phyloP scores from a whole-genome alignment of 2,888 invertebrate species.

The Cepaea hortensis region DNA sequence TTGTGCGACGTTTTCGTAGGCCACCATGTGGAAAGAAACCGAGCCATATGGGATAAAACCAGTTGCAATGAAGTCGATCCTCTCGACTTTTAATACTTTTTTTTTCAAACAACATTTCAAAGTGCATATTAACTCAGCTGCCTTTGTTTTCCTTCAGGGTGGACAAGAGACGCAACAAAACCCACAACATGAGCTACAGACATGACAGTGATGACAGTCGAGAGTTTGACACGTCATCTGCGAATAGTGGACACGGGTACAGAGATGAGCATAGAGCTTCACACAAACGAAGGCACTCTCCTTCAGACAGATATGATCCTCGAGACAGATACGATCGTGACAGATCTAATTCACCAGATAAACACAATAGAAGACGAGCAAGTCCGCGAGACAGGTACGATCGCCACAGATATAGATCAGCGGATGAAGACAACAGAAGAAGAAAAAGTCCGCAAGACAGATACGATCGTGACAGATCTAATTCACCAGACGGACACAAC shows the following conservation, averaged over 20 bases:
- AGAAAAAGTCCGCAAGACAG: not conserved
- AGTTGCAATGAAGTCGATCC: too few relatives aligned
- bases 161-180: not conserved
- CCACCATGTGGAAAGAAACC: too few relatives aligned
- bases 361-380: too few relatives aligned
- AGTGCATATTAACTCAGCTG: too few relatives aligned
- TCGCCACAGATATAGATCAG: not conserved
- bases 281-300: not conserved
- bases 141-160: not conserved
- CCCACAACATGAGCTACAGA: not conserved
- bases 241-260: not conserved
- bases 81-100: too few relatives aligned
- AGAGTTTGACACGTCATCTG: not conserved
- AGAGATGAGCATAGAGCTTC: not conserved
- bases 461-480: not conserved
- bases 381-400: too few relatives aligned
- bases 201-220: not conserved
- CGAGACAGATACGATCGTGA: not conserved
- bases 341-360: not conserved
- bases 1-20: too few relatives aligned
- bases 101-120: too few relatives aligned
- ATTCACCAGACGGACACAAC: not conserved
- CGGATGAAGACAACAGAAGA: not conserved
- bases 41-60: too few relatives aligned
- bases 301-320: not conserved